Evolutionary conservation across 2,888 invertebrate genomes (phyloP).

Genomic region (Cerceris ruficornis): DNA sequence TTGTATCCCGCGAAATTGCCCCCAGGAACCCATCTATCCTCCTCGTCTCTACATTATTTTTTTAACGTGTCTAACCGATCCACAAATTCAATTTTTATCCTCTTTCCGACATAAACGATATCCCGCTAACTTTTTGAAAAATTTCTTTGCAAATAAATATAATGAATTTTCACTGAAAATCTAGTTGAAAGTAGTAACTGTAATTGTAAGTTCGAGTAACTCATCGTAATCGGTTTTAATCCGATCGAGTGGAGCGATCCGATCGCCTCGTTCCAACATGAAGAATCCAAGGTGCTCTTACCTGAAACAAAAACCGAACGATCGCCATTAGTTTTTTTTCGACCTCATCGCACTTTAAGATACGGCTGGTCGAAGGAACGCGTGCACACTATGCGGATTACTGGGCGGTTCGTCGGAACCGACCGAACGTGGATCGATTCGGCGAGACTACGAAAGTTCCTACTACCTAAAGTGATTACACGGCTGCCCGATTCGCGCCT

Average conservation of each 20-base stretch:
- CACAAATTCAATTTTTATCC: slow-evolving; percentile 40
- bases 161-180: no score
- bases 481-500: slow-evolving; percentile 65
- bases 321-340: background rate
- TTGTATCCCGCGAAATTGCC: slow-evolving; percentile 40
- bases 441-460: slow-evolving; percentile 78
- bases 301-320: slow-evolving; percentile 68
- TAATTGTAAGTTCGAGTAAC: no score
- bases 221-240: no score
- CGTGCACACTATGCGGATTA: slow-evolving; percentile 46
- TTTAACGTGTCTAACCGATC: slow-evolving; percentile 25
- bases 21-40: slow-evolving; percentile 25
- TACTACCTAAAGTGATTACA: slow-evolving; percentile 74
- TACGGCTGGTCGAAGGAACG: slow-evolving; percentile 37
- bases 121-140: no score
- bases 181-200: no score
- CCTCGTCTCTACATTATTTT: background rate
- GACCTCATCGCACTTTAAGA: slow-evolving; percentile 36
- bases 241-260: background rate
- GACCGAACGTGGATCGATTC: slow-evolving; percentile 74
- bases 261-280: background rate
- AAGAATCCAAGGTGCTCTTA: slow-evolving; percentile 59
- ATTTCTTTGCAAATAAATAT: no score
- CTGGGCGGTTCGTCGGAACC: slow-evolving; percentile 57
- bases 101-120: no score